These are phyloP conservation scores for Aphelenchoides fujianensis DNA, from an alignment of 1,140 invertebrate species.

Conservation along the genomic window DNA sequence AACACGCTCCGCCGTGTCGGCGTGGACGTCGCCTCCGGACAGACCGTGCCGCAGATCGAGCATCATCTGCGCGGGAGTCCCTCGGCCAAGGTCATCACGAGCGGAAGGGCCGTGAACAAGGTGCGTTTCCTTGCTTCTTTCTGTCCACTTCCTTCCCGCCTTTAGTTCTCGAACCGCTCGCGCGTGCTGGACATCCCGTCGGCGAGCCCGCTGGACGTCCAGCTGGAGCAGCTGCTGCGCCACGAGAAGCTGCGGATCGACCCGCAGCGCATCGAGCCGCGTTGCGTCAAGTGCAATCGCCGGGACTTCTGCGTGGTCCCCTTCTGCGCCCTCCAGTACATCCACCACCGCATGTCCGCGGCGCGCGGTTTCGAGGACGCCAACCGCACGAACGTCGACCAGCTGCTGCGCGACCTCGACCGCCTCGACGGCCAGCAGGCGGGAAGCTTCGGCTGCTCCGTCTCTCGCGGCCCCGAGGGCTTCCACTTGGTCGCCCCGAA, in stretches of 20 bases:
- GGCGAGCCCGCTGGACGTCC: background rate
- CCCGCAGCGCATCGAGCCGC: background rate
- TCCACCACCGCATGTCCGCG: background rate
- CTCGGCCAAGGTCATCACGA: background rate
- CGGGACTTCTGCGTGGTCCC: background rate
- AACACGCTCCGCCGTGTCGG: background rate
- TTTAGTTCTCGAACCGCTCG: background rate
- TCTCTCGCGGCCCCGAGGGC: too few species aligned
- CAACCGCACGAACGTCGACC: too few species aligned
- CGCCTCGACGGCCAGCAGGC: too few species aligned
- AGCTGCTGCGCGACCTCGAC: too few species aligned
- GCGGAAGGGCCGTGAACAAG: background rate
- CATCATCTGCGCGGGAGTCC: background rate
- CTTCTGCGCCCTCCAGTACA: background rate
- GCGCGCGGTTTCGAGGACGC: too few species aligned
- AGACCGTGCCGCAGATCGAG: background rate
- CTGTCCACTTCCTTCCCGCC: too few species aligned
- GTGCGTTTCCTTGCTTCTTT: background rate
- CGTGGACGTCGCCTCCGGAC: background rate
- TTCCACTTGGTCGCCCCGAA: too few species aligned
- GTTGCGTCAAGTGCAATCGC: slow-evolving; percentile 4
- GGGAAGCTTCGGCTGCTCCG: too few species aligned
- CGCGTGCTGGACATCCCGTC: background rate
- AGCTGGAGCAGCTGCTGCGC: background rate
- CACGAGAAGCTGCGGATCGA: background rate